Evolutionary conservation across 2,797 vertebrate species (phyloP), one percentile per base, ranked within the genome.

Genomic region (Ispidina lecontei): DNA sequence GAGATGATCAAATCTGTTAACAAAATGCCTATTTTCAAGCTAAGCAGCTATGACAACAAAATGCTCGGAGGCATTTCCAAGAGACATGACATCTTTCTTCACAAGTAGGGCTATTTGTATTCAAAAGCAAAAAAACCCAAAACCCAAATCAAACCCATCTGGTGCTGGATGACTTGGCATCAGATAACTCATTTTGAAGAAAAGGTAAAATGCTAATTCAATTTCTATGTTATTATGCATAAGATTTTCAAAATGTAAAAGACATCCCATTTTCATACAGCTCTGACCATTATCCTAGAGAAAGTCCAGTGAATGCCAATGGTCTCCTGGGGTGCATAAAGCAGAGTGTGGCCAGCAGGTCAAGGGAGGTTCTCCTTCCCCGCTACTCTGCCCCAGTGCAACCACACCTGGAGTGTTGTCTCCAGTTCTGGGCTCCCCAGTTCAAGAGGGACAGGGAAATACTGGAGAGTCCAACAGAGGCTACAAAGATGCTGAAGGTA

Each of bases 31-130:
- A 13, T 44, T 90, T 90, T 86, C 79, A 60, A 84, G 73, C 26
- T 86, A 59, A 86, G 65, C 39, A 88, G 26, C 59, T 69, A 47
- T 41, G 73, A 83, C 39, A 87, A 85, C 41, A 89, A 87, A 91
- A 70, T 46, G 82, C 84, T 91, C 26, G 64, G 35, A 83, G 91
- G 35, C 64, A 74, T 79, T 93, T 94, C 89, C 72, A 41, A 80
- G 23, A 44, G 26, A 52, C 72, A 33, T 70, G 64, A 62, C 54
- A 65, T 58, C 26, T 85, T 83, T 26, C 73, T 83, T 91, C 72
- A 86, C 26, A 75, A 81, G 75, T 9, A 84, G 69, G 73, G n/a
- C 14, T 54, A 54, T 77, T 83, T 4, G 0, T 67, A 74, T 29
- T n/a, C 16, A 69, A 52, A 84, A 67, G 16, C 5, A 41, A 25